These are phyloP conservation scores for Zapus hudsonius DNA, from an alignment of 2,113 vertebrate species.

Conservation along the genomic window DNA sequence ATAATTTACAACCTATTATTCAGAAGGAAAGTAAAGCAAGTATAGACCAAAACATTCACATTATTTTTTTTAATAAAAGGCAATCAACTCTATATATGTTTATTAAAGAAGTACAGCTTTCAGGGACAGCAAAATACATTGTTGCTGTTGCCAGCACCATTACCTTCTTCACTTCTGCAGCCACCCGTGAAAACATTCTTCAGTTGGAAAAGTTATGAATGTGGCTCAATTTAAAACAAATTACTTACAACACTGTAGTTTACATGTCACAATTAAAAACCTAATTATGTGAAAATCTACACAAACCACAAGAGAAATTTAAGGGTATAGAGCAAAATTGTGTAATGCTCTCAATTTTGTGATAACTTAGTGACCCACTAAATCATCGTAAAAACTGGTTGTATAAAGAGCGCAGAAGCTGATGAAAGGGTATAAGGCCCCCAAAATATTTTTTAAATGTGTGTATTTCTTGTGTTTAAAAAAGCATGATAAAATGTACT, in stretches of 20 bases:
- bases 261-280: slow-evolving; percentile 15
- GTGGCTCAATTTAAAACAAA: slow-evolving; percentile 55
- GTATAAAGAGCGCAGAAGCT: background rate
- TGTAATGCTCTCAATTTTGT: slow-evolving; percentile 20
- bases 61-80: slow-evolving; percentile 83
- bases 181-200: slow-evolving; percentile 75
- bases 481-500: background rate
- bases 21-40: slow-evolving; percentile 70
- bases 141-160: slow-evolving; percentile 83
- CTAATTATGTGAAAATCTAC: slow-evolving; percentile 53
- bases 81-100: slow-evolving; percentile 85
- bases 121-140: slow-evolving; percentile 84
- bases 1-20: slow-evolving; percentile 58
- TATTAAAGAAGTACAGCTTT: slow-evolving; percentile 86
- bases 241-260: slow-evolving; percentile 41
- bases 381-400: background rate
- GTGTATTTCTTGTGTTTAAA: slow-evolving; percentile 71
- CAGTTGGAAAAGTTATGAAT: slow-evolving; percentile 46
- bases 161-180: slow-evolving; percentile 72
- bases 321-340: background rate
- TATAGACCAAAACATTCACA: slow-evolving; percentile 77
- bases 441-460: slow-evolving; percentile 37
- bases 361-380: slow-evolving; percentile 17
- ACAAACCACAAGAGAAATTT: slow-evolving; percentile 23
- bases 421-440: background rate